These are phyloP conservation scores for Lordiphosa clarofinis DNA, from an alignment of 1,140 invertebrate species.

Conservation along the genomic window DNA sequence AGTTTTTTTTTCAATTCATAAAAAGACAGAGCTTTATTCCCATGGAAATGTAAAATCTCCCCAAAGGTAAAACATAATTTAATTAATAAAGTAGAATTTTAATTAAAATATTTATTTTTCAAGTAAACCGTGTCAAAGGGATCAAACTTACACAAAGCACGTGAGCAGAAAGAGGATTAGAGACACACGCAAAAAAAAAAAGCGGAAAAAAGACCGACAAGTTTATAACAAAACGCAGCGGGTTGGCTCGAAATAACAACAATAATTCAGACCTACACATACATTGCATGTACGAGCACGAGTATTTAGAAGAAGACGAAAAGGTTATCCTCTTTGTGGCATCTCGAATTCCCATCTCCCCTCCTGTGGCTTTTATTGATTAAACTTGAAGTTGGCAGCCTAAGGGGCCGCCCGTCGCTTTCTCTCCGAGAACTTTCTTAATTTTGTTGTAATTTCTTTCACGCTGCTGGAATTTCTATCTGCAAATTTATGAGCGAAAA, in stretches of 20 bases:
- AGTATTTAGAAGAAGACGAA: conserved; percentile 3
- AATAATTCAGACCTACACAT: conserved; percentile 42
- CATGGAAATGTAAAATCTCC: no score
- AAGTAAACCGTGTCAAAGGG: conserved; percentile 50
- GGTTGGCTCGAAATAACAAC: conserved; percentile 45
- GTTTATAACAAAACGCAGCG: conserved; percentile 33
- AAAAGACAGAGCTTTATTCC: no score
- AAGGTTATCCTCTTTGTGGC: conserved; percentile 4
- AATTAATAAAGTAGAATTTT: conserved; percentile 55
- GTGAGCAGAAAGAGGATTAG: not conserved
- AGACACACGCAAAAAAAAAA: conserved; percentile 6
- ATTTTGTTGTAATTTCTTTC: conserved; percentile 74
- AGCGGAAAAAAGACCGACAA: not conserved
- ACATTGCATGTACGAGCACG: conserved; percentile 7
- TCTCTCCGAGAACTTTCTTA: conserved; percentile 59
- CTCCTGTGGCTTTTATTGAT: conserved; percentile 67
- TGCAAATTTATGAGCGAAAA: conserved; percentile 72
- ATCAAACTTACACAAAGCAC: not conserved
- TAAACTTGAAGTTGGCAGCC: conserved; percentile 64
- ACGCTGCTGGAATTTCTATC: conserved; percentile 75
- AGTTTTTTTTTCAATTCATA: no score
- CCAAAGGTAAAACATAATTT: no score
- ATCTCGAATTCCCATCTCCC: conserved; percentile 15
- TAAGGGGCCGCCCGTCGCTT: conserved; percentile 43
- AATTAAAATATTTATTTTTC: conserved; percentile 63